Conservation (phyloP, 2,113 vertebrate species). For the Struthidea cinerea region DNA sequence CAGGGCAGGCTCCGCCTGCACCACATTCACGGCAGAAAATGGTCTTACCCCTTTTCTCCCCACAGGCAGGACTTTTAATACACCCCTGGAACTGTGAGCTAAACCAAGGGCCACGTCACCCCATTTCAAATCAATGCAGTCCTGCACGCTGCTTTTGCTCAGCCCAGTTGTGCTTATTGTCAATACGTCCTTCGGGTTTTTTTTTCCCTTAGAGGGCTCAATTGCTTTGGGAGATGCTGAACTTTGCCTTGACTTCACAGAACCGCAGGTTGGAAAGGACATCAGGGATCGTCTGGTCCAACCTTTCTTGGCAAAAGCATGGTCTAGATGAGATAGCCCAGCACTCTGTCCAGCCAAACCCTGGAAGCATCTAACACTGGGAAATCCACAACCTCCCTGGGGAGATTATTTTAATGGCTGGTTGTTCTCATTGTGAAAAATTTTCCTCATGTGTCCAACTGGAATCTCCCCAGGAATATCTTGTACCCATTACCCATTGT, state of each 20-base stretch:
- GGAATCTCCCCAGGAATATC: background rate
- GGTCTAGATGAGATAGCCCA: background rate
- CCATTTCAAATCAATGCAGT: background rate
- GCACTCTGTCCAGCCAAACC: background rate
- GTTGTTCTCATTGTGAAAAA: background rate
- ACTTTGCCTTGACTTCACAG: background rate
- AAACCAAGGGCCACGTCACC: background rate
- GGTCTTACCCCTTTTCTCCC: background rate
- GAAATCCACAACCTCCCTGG: background rate
- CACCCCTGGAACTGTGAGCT: background rate
- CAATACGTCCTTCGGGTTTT: background rate
- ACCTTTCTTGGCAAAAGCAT: background rate
- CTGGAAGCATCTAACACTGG: background rate
- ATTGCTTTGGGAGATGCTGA: background rate
- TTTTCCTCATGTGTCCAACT: background rate
- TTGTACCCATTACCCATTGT: background rate
- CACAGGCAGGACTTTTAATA: background rate
- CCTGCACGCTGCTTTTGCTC: background rate
- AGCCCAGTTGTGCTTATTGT: background rate
- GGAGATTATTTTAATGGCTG: background rate
- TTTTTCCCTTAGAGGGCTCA: background rate
- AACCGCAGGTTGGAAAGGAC: background rate
- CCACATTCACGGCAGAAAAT: fast-evolving
- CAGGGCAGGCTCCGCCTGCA: background rate
- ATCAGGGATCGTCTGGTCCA: background rate